phyloP scores from a whole-genome alignment of 2,113 vertebrate genomes.

The Cavia porcellus region DNA sequence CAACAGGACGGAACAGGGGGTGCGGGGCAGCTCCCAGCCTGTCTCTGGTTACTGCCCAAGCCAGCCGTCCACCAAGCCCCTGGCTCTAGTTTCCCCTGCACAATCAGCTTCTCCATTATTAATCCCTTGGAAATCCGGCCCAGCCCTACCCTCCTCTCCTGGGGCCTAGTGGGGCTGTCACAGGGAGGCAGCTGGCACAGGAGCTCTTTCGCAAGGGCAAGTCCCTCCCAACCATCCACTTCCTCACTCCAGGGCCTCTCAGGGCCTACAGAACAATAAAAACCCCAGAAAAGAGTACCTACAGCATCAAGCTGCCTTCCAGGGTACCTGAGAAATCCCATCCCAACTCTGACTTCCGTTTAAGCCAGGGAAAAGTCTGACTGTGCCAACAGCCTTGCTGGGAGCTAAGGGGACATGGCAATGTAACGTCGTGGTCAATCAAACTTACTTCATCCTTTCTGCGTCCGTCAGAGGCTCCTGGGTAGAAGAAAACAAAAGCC shows the following conservation, averaged over 20 bases:
- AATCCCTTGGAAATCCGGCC: conserved; percentile 68
- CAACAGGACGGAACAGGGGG: background rate
- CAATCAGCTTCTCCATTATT: conserved; percentile 76
- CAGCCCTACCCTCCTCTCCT: conserved; percentile 20
- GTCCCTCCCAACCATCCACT: background rate
- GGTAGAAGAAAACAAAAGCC: conserved; percentile 83
- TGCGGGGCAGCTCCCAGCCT: background rate
- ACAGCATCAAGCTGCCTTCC: background rate
- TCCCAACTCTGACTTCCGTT: background rate
- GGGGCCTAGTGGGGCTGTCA: background rate
- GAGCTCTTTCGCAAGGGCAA: background rate
- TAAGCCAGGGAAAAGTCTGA: conserved; percentile 1
- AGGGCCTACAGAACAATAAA: background rate
- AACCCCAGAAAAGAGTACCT: background rate
- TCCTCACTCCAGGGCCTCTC: background rate
- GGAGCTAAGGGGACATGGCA: conserved; percentile 1
- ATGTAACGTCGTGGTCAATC: background rate
- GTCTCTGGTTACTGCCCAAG: conserved; percentile 70
- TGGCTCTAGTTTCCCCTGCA: conserved; percentile 72
- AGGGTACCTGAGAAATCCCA: conserved; percentile 6
- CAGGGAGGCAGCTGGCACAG: conserved; percentile 16
- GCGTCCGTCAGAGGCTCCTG: conserved; percentile 94
- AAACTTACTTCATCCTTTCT: conserved; percentile 96
- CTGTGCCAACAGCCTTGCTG: background rate
- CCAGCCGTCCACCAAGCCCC: background rate